A percentile compares a stretch with the other conserved stretches of the same genome.
phyloP scores from a whole-genome alignment of 1,140 invertebrate species.

The Ceratoteleas bidentatus region DNA sequence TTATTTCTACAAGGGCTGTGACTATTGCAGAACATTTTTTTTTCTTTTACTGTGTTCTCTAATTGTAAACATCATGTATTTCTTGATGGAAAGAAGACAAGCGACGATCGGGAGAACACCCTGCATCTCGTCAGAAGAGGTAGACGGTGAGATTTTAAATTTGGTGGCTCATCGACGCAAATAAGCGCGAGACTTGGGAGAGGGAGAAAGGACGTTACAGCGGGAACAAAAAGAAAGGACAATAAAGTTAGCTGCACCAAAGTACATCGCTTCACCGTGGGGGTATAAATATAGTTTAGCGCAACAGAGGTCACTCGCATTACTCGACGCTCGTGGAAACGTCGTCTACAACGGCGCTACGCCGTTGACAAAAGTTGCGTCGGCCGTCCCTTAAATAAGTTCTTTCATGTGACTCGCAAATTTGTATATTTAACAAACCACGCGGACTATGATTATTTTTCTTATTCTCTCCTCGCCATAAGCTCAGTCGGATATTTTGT shows the following conservation, averaged over 20 bases:
- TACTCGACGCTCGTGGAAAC: conserved; percentile 69
- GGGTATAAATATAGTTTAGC: conserved; percentile 78
- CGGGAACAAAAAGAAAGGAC: conserved; percentile 67
- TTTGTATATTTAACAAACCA: background rate
- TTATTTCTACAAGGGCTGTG: too few relatives aligned
- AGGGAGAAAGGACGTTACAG: conserved; percentile 68
- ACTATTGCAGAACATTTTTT: too few relatives aligned
- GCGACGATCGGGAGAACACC: conserved; percentile 37
- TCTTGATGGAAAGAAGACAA: conserved; percentile 20
- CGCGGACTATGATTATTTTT: too few relatives aligned
- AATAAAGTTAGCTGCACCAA: conserved; percentile 73
- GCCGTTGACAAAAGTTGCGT: conserved; percentile 47
- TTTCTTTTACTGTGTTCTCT: too few relatives aligned
- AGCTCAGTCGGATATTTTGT: too few relatives aligned
- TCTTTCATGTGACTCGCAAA: background rate
- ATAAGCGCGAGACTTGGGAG: conserved; percentile 64
- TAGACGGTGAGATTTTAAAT: conserved; percentile 68
- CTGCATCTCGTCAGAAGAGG: conserved; percentile 47
- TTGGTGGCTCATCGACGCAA: conserved; percentile 69
- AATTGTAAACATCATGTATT: conserved; percentile 6
- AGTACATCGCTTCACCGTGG: conserved; percentile 72
- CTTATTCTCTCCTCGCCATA: too few relatives aligned
- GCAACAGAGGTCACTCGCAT: conserved; percentile 78
- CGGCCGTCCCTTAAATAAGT: background rate
- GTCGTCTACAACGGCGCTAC: conserved; percentile 62